Percentiles rank a stretch among this genome's conserved stretches.
phyloP scores from a whole-genome alignment of 2,113 vertebrate species.

The Phylloscopus trochiloides region DNA sequence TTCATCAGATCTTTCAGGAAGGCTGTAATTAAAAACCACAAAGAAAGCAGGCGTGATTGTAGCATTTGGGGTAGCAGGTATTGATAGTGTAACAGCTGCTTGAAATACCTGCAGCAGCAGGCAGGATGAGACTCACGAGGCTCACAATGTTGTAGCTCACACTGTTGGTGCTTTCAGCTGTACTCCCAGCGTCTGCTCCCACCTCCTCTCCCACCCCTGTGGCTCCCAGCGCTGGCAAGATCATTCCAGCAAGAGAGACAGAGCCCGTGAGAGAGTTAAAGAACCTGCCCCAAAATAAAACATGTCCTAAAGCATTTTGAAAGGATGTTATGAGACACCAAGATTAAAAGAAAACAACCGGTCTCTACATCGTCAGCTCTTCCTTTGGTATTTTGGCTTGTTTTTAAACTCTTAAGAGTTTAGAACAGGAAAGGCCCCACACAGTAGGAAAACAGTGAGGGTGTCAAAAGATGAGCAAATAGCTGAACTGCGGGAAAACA shows the following conservation, averaged over 20 bases:
- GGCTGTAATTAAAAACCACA: not conserved
- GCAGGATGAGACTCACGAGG: not conserved
- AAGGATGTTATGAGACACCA: not conserved
- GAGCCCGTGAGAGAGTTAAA: not conserved
- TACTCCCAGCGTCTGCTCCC: not conserved
- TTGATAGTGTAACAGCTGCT: rapidly evolving
- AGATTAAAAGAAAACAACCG: not conserved
- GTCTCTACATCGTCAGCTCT: rapidly evolving
- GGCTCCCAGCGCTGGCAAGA: rapidly evolving
- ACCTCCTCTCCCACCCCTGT: not conserved
- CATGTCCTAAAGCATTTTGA: not conserved
- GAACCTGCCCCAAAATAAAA: not conserved
- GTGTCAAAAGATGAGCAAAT: not conserved
- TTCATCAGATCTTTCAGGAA: not conserved
- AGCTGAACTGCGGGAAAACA: not conserved
- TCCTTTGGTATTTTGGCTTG: not conserved
- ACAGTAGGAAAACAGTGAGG: not conserved
- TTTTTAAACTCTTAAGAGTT: not conserved
- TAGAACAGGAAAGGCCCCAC: not conserved
- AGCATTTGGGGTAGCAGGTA: not conserved
- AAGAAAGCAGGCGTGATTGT: not conserved
- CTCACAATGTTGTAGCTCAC: rapidly evolving
- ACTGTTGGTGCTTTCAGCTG: not conserved
- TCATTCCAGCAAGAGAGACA: not conserved
- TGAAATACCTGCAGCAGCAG: not conserved